Base-by-base conservation (phyloP, 2,888 invertebrate genomes). In the Pardosa pseudoannulata region DNA sequence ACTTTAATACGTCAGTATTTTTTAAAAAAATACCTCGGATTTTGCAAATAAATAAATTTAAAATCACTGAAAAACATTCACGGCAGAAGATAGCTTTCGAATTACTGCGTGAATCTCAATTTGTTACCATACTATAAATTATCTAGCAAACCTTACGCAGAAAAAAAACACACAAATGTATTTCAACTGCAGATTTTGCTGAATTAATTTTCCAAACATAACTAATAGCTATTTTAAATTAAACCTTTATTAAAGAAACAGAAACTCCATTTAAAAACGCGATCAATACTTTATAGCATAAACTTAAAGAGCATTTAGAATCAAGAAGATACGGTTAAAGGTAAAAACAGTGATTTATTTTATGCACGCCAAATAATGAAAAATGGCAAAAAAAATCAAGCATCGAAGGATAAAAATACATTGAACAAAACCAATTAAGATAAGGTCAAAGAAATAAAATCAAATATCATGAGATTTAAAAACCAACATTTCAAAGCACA, bases 381-480 rank as follows among this genome's bases (percentile, higher is more conserved):
- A 5, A 23, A 56, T 56, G 23, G 1, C 23, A 23, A 16, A 56
- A 56, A 46, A 46, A 23, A 23, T 1, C 3, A 23, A n/a, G n/a
- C n/a, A n/a, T 5, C 23, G 6, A 56, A 23, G 56, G 23, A 56
- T 56, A 56, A 56, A 56, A 56, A 23, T 56, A 6, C 11, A 56
- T 56, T 23, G 56, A 56, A 56, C 56, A 56, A 56, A 56, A 56
- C 56, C 23, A 56, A 56, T 56, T 56, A 56, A 56, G 56, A 56
- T 56, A 56, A 56, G 23, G 23, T 5, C n/a, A 56, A 19, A 56
- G 19, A 56, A 56, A 56, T 56, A 56, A 56, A 56, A 56, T 23
- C 56, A 56, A 56, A 56, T 56, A 56, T 3, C 23, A 56, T 23
- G 56, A 56, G 56, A 56, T 23, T 56, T 23, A 23, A 56, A 56